phyloP scores from a whole-genome alignment of 2,797 vertebrate genomes.

The Myotis myotis region DNA sequence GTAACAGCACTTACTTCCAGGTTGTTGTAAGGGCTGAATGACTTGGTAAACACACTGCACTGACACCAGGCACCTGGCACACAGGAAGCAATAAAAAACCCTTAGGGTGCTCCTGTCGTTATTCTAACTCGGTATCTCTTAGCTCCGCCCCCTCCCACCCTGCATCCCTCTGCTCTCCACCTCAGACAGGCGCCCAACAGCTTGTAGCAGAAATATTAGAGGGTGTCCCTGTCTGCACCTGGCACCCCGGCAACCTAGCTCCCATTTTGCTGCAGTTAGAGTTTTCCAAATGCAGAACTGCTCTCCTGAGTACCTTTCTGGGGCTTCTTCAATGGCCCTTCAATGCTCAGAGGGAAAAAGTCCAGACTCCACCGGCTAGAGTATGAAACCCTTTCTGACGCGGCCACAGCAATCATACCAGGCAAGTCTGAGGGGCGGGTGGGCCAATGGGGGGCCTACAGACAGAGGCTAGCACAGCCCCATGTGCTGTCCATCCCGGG shows the following conservation, averaged over 20 bases:
- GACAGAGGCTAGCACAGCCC: not conserved
- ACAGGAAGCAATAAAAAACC: not conserved
- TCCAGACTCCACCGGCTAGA: not conserved
- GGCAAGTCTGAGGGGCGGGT: not conserved
- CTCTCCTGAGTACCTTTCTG: not conserved
- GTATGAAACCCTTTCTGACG: not conserved
- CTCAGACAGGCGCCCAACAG: not conserved
- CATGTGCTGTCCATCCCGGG: not conserved
- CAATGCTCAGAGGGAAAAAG: not conserved
- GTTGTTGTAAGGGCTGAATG: not conserved
- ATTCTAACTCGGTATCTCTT: not conserved
- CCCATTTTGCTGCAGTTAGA: not conserved
- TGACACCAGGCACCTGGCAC: not conserved
- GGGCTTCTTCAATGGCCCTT: not conserved
- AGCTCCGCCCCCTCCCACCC: not conserved
- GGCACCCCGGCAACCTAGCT: not conserved
- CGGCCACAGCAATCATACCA: not conserved
- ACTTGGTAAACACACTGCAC: not conserved
- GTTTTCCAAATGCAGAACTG: constrained; percentile 26
- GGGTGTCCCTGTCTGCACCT: not conserved
- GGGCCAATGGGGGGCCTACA: not conserved
- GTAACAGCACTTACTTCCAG: not conserved
- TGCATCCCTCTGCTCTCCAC: not conserved
- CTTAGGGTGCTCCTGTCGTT: not conserved
- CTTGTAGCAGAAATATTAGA: not conserved